Evolutionary conservation across 1,140 invertebrate species (phyloP), one percentile per base, ranked within the genome.

Genomic region (Lysiphlebus fabarum): DNA sequence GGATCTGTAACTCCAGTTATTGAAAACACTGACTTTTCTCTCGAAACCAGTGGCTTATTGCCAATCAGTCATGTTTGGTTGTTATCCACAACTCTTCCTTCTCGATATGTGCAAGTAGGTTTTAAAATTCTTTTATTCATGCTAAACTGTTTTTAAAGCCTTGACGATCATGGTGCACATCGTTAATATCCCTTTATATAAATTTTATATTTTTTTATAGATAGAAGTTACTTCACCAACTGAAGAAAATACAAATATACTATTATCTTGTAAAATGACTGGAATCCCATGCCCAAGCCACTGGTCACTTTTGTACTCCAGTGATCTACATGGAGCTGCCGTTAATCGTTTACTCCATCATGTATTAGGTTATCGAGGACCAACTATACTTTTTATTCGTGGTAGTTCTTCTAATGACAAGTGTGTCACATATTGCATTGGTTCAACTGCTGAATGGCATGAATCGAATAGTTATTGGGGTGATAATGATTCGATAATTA

Each of bases 291-390:
- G 77, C 68, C 83, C 83, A 9, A 89, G 87, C 40, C 90, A 93
- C 78, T 96, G 93, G 93, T 85, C 86, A 6, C 79, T 88, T 40
- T 78, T 96, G 11, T 96, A 95, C 77, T 86, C 88, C 65, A 92
- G 91, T 51, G 83, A 87, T 65, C 85, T 92, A 56, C 89, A 94
- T 72, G 93, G 93, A 4, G 76, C 92, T 7, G 92, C 91, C 26
- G 84, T 88, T 38, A 96, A 95, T 81, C 84, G 93, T 11, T 93
- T 96, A 76, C 78, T 90, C 67, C 90, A 93, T 70, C 93, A 95
- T 76, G 89, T 95, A 2, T 81, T 92, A 14, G 86, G 87, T 7
- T 96, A 96, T 77, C 75, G 88, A 50, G 92, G 92, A 4, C 90
- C 92, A 0, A 92, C 91, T 0, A 74, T 95, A 14, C 83, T 88